These are phyloP conservation scores for Hiodon tergisus DNA, from an alignment of 2,113 vertebrate genomes.

Conservation along the genomic window DNA sequence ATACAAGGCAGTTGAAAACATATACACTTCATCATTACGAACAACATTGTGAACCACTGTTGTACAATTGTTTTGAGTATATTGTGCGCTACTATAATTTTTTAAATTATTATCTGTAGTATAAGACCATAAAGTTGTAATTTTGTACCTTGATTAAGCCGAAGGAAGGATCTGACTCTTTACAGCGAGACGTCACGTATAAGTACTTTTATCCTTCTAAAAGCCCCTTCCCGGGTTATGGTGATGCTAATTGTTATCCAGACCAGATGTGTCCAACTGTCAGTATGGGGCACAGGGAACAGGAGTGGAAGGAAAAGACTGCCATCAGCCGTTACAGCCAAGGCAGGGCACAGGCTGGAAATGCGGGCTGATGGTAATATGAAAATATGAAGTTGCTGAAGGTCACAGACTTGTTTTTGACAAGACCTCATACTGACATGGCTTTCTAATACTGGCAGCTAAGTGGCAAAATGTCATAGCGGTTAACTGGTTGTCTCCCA, in stretches of 20 bases:
- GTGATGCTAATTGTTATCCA: slow-evolving; percentile 62
- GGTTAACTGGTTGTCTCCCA: slow-evolving; percentile 35
- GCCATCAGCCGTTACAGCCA: slow-evolving; percentile 62
- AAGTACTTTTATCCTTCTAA: slow-evolving; percentile 39
- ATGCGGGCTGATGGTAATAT: slow-evolving; percentile 58
- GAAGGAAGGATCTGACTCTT: neutral
- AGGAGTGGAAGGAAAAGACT: slow-evolving; percentile 58
- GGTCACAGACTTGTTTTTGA: slow-evolving; percentile 49
- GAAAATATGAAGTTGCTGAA: slow-evolving; percentile 59
- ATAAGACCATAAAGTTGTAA: too few species aligned
- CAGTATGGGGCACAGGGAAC: slow-evolving; percentile 54
- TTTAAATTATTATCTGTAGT: too few species aligned
- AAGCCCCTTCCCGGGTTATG: slow-evolving; percentile 61
- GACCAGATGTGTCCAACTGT: slow-evolving; percentile 67
- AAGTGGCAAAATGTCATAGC: slow-evolving; percentile 39
- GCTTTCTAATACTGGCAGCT: slow-evolving; percentile 32
- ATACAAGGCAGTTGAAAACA: too few species aligned
- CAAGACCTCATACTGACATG: slow-evolving; percentile 30
- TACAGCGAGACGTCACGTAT: neutral
- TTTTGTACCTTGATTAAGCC: neutral
- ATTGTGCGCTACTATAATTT: too few species aligned
- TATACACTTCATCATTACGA: too few species aligned
- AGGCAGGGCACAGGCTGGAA: slow-evolving; percentile 51
- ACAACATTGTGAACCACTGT: too few species aligned
- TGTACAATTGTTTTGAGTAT: too few species aligned